Base-by-base conservation (phyloP, 2,113 vertebrate genomes). In the Sinocyclocheilus grahami region DNA sequence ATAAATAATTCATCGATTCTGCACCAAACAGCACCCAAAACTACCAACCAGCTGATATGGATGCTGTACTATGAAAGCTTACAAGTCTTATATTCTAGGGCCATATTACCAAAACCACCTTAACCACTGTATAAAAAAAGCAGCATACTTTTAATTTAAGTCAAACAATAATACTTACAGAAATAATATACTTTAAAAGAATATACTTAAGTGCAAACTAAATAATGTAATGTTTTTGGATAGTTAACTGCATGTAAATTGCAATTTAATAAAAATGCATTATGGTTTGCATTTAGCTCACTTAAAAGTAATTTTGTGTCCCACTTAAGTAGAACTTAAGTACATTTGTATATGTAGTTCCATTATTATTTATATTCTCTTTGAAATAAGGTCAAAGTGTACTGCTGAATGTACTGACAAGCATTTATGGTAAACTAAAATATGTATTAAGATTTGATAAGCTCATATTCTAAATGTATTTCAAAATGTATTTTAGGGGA, bases 1-100 rank as follows among this genome's bases (percentile, higher is more conserved):
- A 84, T 84, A 39, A 72, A 84, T 84, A 72, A 82, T 82, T 84
- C 82, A 84, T 16, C 2, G 24, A 33, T 69, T 51, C 33, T 22
- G 14, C 24, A 82, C 79, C 37, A 81, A 58, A 82, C 20, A 65
- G 18, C 60, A 69, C 12, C 12, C 33, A 71, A 55, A 67, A 67
- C 39, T 24, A 62, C 20, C 18, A 39, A 11, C 27, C 24, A 51
- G 24, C 4, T 33, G 24, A 55, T 48, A 75, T 78, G 14, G 16
- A 78, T 33, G 14, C 14, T 48, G 27, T 78, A 53, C 75, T 55
- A 1, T 78, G 27, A 33, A 78, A 27, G 46, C 22, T 13, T 51
- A 51, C 11, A 77, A 53, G 46, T 27, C 24, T 30, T 39, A 24
- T 75, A 75, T 46, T 24, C 72, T 7, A 22, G 22, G 22, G 22